Evolutionary conservation across 2,888 invertebrate genomes (phyloP).

Genomic region (Phaedon cochleariae): DNA sequence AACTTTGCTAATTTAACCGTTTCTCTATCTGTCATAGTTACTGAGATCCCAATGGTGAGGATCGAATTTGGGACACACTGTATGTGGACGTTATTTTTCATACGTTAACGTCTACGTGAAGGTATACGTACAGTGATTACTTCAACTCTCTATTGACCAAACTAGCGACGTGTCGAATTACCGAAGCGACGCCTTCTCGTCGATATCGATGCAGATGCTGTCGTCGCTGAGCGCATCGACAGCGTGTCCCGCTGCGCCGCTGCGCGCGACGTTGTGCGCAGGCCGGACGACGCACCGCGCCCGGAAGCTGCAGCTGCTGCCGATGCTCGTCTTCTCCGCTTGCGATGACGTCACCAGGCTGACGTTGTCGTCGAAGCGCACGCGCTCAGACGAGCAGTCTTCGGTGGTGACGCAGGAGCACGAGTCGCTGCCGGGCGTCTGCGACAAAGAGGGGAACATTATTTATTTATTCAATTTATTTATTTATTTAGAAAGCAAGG

Average conservation of each 20-base stretch:
- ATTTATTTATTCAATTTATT: no score
- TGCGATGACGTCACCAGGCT: constrained; percentile 64
- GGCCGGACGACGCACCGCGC: constrained; percentile 50
- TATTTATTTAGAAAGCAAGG: no score
- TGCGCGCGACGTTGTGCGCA: constrained; percentile 21
- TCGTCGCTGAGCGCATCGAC: constrained; percentile 58
- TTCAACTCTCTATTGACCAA: no score
- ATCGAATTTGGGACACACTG: no score
- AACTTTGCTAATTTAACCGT: no score
- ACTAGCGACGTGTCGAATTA: no score
- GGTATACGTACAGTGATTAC: no score
- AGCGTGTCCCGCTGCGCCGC: constrained; percentile 20
- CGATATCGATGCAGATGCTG: constrained; percentile 59
- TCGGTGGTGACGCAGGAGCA: constrained; percentile 63
- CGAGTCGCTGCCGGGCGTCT: constrained; percentile 61
- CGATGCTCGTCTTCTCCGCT: constrained; percentile 62
- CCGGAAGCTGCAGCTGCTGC: constrained; percentile 60
- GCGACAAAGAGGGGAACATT: no score
- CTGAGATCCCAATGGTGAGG: no score
- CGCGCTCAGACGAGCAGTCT: constrained; percentile 70
- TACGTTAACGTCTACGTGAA: no score
- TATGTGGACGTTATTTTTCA: no score
- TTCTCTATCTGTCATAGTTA: no score
- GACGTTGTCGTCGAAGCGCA: constrained; percentile 72
- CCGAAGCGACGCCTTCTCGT: constrained; percentile 48